A percentile compares a stretch with the other conserved stretches of the same genome.
Evolutionary conservation across 2,113 vertebrate species (phyloP).

Genomic region (Upupa epops): DNA sequence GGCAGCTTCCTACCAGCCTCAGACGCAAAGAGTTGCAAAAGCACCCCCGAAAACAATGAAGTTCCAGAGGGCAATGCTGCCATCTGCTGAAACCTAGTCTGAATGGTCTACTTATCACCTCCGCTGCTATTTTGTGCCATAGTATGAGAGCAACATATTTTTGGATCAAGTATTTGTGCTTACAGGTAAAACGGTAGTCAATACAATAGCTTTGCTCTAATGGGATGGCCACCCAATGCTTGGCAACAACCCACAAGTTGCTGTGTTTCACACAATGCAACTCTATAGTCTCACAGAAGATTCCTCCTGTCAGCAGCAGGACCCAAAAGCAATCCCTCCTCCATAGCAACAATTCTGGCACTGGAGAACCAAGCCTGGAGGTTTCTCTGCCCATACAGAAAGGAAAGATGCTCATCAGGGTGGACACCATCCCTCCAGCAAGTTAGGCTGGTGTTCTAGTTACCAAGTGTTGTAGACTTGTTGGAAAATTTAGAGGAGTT

Average conservation of each 20-base stretch:
- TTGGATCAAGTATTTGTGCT: neutral
- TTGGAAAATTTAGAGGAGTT: neutral
- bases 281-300: neutral
- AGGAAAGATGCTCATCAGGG: neutral
- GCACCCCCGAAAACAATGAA: neutral
- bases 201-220: neutral
- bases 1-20: neutral
- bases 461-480: neutral
- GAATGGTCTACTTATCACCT: neutral
- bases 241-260: rapidly evolving
- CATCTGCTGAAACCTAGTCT: conserved; percentile 31
- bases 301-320: neutral
- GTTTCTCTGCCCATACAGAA: neutral
- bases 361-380: neutral
- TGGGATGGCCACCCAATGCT: neutral
- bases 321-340: neutral
- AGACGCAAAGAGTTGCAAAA: neutral
- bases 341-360: neutral
- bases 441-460: neutral
- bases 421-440: neutral
- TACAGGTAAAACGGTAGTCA: neutral
- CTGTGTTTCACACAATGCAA: rapidly evolving
- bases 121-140: too few species aligned
- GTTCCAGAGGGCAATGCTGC: conserved; percentile 62
- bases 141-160: neutral